A percentile compares a stretch with the other conserved stretches of the same genome.
These are phyloP conservation scores for Drosophila recens DNA, from an alignment of 2,888 invertebrate species.

Conservation along the genomic window DNA sequence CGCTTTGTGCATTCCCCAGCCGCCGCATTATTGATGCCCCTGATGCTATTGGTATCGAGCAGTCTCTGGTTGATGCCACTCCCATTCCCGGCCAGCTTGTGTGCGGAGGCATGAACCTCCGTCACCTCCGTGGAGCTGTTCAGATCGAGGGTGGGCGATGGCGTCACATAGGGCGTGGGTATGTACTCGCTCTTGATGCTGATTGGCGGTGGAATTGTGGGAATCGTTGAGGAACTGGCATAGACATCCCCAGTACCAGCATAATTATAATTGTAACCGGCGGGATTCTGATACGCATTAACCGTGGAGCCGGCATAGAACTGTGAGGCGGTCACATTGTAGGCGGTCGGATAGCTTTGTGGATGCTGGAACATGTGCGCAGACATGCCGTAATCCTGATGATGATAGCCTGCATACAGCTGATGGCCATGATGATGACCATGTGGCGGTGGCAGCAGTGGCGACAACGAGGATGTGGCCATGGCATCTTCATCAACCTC, in stretches of 20 bases:
- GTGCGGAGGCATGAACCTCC: constrained; percentile 68
- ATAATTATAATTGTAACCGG: constrained; percentile 73
- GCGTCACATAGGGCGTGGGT: constrained; percentile 83
- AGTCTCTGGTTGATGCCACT: constrained; percentile 62
- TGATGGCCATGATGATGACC: constrained; percentile 56
- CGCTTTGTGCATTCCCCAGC: constrained; percentile 53
- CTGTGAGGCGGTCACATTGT: constrained; percentile 63
- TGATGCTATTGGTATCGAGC: constrained; percentile 64
- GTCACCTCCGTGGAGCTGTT: constrained; percentile 83
- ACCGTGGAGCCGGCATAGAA: constrained; percentile 62
- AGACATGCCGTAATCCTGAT: constrained; percentile 77
- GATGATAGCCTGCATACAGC: constrained; percentile 68
- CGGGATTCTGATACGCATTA: constrained; percentile 54
- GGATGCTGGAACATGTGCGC: constrained; percentile 66
- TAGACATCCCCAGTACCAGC: constrained; percentile 59
- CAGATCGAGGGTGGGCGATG: constrained; percentile 83
- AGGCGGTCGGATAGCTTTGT: constrained; percentile 61
- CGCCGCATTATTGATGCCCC: constrained; percentile 52
- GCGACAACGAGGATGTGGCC: constrained; percentile 56
- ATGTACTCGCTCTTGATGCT: constrained; percentile 78
- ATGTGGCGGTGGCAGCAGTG: constrained; percentile 65
- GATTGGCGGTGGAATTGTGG: constrained; percentile 42
- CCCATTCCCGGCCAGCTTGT: constrained; percentile 57
- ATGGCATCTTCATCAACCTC: constrained; percentile 61
- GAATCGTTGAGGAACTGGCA: constrained; percentile 57